Base-by-base conservation (phyloP, 2,888 invertebrate species). In the Agrochola litura region DNA sequence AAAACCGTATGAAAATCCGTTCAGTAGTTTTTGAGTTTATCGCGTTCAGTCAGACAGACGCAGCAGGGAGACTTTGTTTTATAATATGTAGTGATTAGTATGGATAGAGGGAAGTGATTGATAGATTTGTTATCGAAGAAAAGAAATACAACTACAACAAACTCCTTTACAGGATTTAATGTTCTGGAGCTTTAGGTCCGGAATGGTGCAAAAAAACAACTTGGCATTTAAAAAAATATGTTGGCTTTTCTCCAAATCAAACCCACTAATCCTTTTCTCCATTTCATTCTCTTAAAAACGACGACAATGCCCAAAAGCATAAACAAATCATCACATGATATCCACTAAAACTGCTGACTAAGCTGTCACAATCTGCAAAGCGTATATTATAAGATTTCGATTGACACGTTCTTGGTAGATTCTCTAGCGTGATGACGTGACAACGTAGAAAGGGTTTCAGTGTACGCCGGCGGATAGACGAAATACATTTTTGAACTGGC, bases 361-460 rank as follows among this genome's bases (percentile, higher is more conserved):
- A 46, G 2, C 63, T 19, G 52, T 46, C 37, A 65, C 30, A 72
- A 60, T 63, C 73, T 19, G 14, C 46, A 37, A 60, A 37, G n/a
- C 65, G 43, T 56, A 49, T 43, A 41, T 54, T 43, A 69, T 37
- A 22, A 46, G 46, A 79, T 74, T 61, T 58, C 41, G 14, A 70
- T 46, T 70, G 76, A 41, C 79, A 74, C 66, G 52, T 37, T 65
- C 12, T 52, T 25, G 25, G 83, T 60, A 71, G 58, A 66, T 37
- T 46, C 37, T 49, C 14, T 43, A 54, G 43, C 69, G 54, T 72
- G 54, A 70, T 63, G n/a, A 64, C 46, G 52, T 60, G 41, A 49
- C 46, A 37, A 16, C 22, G 19, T 25, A 73, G 66, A 85, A 67
- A 73, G 65, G 67, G 6, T 77, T 85, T 9, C 63, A 19, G 16